phyloP scores from a whole-genome alignment of 2,888 invertebrate genomes.

The Anoplius nigerrimus region DNA sequence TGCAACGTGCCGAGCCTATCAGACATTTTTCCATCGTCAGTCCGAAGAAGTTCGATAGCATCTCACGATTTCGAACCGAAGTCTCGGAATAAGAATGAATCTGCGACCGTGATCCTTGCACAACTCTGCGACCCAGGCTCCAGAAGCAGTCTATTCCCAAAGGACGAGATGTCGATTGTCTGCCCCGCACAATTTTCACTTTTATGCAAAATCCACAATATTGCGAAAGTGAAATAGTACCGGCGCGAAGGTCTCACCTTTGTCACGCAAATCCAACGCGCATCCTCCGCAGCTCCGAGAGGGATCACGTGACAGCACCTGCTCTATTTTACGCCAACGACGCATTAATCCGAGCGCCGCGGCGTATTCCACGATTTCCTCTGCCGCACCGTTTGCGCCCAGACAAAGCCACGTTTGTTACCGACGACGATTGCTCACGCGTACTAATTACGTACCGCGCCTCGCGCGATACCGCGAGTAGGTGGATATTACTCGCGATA shows the following conservation, averaged over 20 bases:
- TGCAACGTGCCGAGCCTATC: slow-evolving; percentile 34
- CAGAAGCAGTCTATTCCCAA: too few relatives aligned
- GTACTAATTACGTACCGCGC: slow-evolving; percentile 48
- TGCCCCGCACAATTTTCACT: too few relatives aligned
- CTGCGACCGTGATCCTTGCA: too few relatives aligned
- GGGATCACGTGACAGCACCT: slow-evolving; percentile 39
- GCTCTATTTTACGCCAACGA: slow-evolving; percentile 47
- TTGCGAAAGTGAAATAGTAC: too few relatives aligned
- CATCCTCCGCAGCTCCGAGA: background rate
- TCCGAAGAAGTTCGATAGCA: too few relatives aligned
- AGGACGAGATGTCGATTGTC: too few relatives aligned
- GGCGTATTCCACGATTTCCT: slow-evolving; percentile 29
- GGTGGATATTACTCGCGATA: slow-evolving; percentile 32
- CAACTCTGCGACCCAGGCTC: too few relatives aligned
- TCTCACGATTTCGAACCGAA: too few relatives aligned
- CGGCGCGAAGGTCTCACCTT: too few relatives aligned
- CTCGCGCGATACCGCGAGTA: slow-evolving; percentile 43
- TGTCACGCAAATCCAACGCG: slow-evolving; percentile 27
- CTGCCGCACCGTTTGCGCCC: slow-evolving; percentile 26
- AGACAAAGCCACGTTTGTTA: slow-evolving; percentile 56
- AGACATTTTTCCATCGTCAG: too few relatives aligned
- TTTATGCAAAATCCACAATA: too few relatives aligned
- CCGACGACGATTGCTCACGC: slow-evolving; percentile 40
- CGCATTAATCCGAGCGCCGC: background rate
- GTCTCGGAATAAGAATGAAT: too few relatives aligned